These are phyloP conservation scores for Pissodes strobi DNA, from an alignment of 1,140 invertebrate species.

Conservation along the genomic window DNA sequence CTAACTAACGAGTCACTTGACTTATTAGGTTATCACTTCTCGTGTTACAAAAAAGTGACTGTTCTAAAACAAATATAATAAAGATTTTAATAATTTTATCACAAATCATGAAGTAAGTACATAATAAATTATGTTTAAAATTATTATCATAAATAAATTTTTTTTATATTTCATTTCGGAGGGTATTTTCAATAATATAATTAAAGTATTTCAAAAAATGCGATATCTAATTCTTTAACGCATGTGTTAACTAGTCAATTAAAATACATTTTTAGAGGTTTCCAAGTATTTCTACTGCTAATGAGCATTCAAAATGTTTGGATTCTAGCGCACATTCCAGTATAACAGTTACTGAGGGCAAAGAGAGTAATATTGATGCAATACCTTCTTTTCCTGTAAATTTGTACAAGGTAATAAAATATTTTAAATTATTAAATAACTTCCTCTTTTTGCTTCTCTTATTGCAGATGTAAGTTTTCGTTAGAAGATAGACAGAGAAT, in stretches of 20 bases:
- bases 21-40: neutral
- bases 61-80: constrained; percentile 9
- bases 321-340: neutral
- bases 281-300: neutral
- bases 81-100: constrained; percentile 1
- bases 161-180: neutral
- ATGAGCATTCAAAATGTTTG: neutral
- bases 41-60: constrained; percentile 11
- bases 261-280: neutral
- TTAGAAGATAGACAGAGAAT: no score
- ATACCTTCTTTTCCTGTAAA: neutral
- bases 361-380: neutral
- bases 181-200: no score
- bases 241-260: neutral
- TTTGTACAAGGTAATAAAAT: no score
- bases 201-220: no score
- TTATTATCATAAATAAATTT: neutral
- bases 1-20: neutral
- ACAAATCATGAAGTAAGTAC: neutral
- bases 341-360: constrained; percentile 1
- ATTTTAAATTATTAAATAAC: no score
- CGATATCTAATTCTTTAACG: no score
- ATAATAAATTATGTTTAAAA: neutral
- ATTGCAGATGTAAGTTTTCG: no score
- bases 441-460: no score